Evolutionary conservation across 1,140 invertebrate species (phyloP).

Genomic region (Steinernema khuongi): DNA sequence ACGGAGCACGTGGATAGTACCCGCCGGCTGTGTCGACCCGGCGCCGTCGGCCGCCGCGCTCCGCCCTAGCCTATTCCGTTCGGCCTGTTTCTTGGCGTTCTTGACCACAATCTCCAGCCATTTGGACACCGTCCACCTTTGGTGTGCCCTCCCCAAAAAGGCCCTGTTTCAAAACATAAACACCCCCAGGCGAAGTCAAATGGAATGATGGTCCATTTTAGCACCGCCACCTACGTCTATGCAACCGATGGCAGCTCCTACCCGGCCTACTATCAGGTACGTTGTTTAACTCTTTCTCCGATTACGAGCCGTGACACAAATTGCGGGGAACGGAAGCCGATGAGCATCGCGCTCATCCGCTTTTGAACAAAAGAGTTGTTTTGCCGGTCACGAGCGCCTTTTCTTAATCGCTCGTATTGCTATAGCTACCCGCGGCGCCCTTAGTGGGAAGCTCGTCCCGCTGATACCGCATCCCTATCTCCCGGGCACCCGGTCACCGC

Average conservation of each 20-base stretch:
- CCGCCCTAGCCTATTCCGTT: not conserved
- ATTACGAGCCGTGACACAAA: not conserved
- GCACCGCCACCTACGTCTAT: conserved; percentile 8
- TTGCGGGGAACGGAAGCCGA: not conserved
- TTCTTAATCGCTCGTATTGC: no score
- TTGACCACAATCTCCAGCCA: conserved; percentile 4
- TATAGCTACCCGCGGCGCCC: no score
- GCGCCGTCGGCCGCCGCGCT: conserved; percentile 2
- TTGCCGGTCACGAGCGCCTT: no score
- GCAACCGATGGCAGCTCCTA: conserved; percentile 7
- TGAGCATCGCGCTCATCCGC: not conserved
- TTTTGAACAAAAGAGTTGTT: not conserved
- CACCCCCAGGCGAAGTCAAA: not conserved
- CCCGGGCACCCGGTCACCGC: not conserved
- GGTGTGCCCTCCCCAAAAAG: not conserved
- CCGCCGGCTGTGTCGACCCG: not conserved
- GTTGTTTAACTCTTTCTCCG: not conserved
- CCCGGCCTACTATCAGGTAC: conserved; percentile 10
- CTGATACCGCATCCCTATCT: not conserved
- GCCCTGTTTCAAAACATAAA: not conserved
- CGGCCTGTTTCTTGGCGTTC: conserved; percentile 2
- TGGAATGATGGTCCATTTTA: conserved; percentile 13
- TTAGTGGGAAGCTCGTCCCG: no score
- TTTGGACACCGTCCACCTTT: conserved; percentile 7
- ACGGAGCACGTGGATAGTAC: conserved; percentile 14